Percentiles rank a stretch among this genome's conserved stretches.
These are phyloP conservation scores for Coptodon bakossiorum DNA, from an alignment of 2,113 vertebrate species.

Conservation along the genomic window DNA sequence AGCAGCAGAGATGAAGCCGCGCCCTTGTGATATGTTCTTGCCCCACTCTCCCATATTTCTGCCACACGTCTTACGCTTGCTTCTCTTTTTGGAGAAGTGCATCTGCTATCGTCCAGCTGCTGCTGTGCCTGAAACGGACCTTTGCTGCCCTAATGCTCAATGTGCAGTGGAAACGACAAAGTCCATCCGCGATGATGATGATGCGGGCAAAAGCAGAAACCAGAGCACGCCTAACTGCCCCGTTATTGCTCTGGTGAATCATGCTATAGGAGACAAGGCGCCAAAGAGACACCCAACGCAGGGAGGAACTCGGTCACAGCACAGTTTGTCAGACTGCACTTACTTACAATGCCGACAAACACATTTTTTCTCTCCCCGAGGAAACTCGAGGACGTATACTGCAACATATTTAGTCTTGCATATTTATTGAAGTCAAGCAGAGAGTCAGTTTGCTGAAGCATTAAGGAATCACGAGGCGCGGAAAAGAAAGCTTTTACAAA, in stretches of 20 bases:
- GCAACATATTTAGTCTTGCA: constrained; percentile 38
- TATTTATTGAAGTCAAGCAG: constrained; percentile 44
- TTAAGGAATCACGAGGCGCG: neutral
- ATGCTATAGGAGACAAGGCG: constrained; percentile 29
- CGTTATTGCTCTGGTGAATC: constrained; percentile 48
- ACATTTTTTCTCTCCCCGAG: constrained; percentile 16
- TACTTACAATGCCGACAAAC: constrained; percentile 26
- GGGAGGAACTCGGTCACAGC: neutral
- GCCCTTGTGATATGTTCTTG: neutral
- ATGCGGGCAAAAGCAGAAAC: constrained; percentile 16
- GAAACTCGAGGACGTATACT: constrained; percentile 8
- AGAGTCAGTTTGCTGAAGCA: constrained; percentile 42
- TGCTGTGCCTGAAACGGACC: constrained; percentile 9
- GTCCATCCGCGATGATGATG: neutral
- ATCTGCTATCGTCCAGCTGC: constrained; percentile 56
- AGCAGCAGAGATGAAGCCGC: constrained; percentile 32
- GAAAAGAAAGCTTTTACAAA: neutral
- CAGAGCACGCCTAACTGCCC: constrained; percentile 36
- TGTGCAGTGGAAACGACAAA: constrained; percentile 9
- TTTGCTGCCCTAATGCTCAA: constrained; percentile 26
- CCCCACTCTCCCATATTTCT: constrained; percentile 24
- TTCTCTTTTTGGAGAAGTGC: constrained; percentile 28
- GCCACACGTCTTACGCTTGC: constrained; percentile 26
- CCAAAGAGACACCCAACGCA: constrained; percentile 28
- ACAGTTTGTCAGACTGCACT: constrained; percentile 18